Percentiles rank a stretch among this genome's conserved stretches.
These are phyloP conservation scores for Neosilurus hyrtlii DNA, from an alignment of 2,797 vertebrate species.

Conservation along the genomic window DNA sequence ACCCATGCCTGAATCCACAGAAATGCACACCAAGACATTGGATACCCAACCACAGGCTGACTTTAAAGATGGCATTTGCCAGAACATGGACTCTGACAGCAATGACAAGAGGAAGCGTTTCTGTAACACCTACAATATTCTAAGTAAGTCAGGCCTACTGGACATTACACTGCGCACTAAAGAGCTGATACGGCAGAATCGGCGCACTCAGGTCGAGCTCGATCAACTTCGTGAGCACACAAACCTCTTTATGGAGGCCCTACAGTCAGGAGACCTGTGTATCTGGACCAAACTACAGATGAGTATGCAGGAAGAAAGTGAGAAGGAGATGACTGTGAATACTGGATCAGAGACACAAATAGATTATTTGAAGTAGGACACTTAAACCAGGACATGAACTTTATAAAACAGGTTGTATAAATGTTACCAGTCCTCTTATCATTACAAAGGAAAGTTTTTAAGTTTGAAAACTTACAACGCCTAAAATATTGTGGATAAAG, in stretches of 20 bases:
- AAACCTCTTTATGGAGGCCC: constrained; percentile 79
- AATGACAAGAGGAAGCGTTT: constrained; percentile 83
- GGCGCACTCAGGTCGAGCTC: constrained; percentile 82
- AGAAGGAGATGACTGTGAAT: constrained; percentile 47
- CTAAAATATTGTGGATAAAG: background rate
- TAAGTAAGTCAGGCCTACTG: constrained; percentile 84
- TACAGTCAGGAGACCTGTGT: constrained; percentile 74
- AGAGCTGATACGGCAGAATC: constrained; percentile 88
- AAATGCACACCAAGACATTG: constrained; percentile 24
- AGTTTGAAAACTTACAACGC: background rate
- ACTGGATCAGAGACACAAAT: constrained; percentile 20
- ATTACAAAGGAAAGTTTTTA: background rate
- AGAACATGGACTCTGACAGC: constrained; percentile 23
- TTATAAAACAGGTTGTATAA: constrained; percentile 34
- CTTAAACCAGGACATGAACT: background rate
- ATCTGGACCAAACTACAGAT: constrained; percentile 78
- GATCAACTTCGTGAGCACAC: constrained; percentile 84
- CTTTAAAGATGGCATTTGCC: background rate
- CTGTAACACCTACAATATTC: constrained; percentile 88
- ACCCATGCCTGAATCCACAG: background rate
- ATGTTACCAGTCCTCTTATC: background rate
- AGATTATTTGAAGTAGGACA: constrained; percentile 37
- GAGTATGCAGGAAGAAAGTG: constrained; percentile 68
- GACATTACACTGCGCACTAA: constrained; percentile 92
- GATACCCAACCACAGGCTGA: background rate